These are phyloP conservation scores for Ditylenchus dipsaci DNA, from an alignment of 1,140 invertebrate genomes.

Conservation along the genomic window DNA sequence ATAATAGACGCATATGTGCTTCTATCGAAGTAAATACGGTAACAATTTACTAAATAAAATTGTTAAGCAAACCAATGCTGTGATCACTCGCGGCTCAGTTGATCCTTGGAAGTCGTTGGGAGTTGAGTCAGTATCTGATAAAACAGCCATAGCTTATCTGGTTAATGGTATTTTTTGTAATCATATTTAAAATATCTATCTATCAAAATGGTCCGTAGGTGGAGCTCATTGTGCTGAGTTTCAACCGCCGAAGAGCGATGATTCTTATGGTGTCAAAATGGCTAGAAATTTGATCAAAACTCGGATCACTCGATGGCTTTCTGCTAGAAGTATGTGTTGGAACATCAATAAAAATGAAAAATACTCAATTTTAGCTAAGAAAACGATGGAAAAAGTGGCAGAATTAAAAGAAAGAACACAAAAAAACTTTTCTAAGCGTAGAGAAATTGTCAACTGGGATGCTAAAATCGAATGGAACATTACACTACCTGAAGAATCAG, in stretches of 20 bases:
- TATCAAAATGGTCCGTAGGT: background rate
- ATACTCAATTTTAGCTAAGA: background rate
- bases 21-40: too few relatives aligned
- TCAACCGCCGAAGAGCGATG: background rate
- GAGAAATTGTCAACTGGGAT: background rate
- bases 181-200: background rate
- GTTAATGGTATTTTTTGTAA: background rate
- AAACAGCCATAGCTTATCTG: background rate
- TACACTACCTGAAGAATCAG: background rate
- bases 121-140: background rate
- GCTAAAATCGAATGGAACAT: background rate
- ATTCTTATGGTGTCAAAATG: background rate
- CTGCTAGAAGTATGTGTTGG: background rate
- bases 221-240: background rate
- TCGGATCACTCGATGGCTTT: background rate
- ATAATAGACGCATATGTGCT: too few relatives aligned
- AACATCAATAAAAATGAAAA: background rate
- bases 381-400: too few relatives aligned
- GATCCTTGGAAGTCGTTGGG: background rate
- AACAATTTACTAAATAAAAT: too few relatives aligned
- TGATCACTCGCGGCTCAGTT: background rate
- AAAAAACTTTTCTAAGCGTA: background rate
- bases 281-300: background rate
- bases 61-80: background rate
- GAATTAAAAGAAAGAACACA: background rate